Conservation (phyloP, 2,797 vertebrate species). For the Hapalemur alaotrensis region DNA sequence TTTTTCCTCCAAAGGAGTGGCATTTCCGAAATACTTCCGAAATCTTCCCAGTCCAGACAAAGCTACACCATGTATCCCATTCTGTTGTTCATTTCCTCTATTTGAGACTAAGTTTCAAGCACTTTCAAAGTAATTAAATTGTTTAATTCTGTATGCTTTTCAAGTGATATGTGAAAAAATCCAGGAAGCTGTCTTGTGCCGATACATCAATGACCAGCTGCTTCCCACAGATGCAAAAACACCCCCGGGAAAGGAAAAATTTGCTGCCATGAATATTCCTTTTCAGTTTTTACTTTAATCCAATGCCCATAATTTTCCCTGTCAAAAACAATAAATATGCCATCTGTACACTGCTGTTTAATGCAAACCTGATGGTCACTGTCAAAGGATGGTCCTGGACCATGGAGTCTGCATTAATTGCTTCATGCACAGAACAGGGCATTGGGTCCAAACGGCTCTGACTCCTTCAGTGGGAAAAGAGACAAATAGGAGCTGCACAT, state of each 20-base stretch:
- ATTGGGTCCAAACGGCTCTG: background rate
- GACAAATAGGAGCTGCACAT: background rate
- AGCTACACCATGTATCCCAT: background rate
- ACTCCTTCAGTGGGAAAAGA: background rate
- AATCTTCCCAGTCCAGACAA: background rate
- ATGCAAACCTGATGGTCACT: background rate
- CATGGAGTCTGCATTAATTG: background rate
- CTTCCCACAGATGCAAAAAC: background rate
- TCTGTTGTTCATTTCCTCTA: background rate
- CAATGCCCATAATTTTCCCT: background rate
- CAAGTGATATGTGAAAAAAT: background rate
- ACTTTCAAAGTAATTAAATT: background rate
- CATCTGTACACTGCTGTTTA: constrained; percentile 42
- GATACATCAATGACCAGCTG: background rate
- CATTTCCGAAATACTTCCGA: background rate
- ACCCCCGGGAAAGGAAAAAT: constrained; percentile 7
- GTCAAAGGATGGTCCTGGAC: background rate
- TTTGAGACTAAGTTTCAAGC: background rate
- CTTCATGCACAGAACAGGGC: background rate
- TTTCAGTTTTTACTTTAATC: constrained; percentile 36
- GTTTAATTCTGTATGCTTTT: background rate
- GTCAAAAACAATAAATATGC: constrained; percentile 52
- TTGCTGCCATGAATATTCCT: constrained; percentile 57
- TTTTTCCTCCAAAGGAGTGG: background rate
- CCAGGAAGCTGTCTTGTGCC: background rate